Conservation (phyloP, 1,140 invertebrate genomes). For the Diuraphis noxia region DNA sequence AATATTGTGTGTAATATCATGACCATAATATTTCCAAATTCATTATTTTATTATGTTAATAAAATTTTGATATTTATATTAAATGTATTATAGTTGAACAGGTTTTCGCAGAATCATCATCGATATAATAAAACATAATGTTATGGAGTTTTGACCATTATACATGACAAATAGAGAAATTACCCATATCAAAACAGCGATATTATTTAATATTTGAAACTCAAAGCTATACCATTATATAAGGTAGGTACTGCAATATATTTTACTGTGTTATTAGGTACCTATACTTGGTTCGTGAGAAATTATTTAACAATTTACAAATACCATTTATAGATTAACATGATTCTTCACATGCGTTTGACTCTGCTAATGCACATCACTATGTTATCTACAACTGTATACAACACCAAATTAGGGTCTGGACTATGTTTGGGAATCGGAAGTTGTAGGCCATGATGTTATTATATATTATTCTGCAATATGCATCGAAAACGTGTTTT, state of each 20-base stretch:
- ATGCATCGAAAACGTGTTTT: slow-evolving; percentile 5
- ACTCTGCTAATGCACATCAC: neutral
- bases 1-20: too few species aligned
- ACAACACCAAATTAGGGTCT: neutral
- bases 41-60: neutral
- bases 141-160: neutral
- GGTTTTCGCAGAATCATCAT: neutral
- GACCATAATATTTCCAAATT: neutral
- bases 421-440: neutral
- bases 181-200: neutral
- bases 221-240: neutral
- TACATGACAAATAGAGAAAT: too few species aligned
- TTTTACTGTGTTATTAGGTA: neutral
- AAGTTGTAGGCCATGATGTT: neutral
- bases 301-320: neutral
- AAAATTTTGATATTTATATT: neutral
- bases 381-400: neutral
- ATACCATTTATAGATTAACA: neutral
- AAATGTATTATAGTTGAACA: neutral
- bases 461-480: neutral
- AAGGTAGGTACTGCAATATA: too few species aligned
- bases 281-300: neutral
- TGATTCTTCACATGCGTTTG: neutral
- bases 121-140: neutral
- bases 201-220: neutral